Conservation (phyloP, 2,797 vertebrate genomes). For the Esox lucius region DNA sequence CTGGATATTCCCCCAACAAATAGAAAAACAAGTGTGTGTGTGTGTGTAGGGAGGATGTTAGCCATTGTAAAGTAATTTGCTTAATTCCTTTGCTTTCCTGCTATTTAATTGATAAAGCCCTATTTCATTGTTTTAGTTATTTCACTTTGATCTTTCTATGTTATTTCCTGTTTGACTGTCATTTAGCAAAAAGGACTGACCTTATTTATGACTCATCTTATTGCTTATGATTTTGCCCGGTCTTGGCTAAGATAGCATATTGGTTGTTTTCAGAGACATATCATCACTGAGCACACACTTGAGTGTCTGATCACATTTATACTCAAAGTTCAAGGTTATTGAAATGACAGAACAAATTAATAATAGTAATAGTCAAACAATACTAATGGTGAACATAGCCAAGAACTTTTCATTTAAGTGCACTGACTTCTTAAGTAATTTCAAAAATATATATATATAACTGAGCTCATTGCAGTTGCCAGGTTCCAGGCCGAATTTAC, state of each 20-base stretch:
- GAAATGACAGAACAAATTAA: background rate
- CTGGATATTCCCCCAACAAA: too few relatives aligned
- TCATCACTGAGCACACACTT: background rate
- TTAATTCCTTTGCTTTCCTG: slow-evolving; percentile 47
- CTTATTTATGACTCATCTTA: background rate
- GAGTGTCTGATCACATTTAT: background rate
- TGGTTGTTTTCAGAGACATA: background rate
- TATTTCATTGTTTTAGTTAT: slow-evolving; percentile 44
- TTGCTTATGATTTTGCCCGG: background rate
- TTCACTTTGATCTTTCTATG: slow-evolving; percentile 41
- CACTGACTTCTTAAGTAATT: background rate
- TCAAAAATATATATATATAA: background rate
- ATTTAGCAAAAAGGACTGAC: background rate
- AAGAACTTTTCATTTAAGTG: background rate
- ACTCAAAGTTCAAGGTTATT: background rate
- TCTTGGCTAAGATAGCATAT: background rate
- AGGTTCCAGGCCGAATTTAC: background rate
- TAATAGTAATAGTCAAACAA: background rate
- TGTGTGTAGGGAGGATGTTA: slow-evolving; percentile 46
- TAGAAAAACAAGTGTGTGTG: background rate
- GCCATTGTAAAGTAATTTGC: slow-evolving; percentile 55
- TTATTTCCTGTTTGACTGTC: slow-evolving; percentile 12
- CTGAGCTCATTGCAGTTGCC: background rate
- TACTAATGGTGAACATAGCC: background rate
- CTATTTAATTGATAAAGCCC: slow-evolving; percentile 35